Percentiles rank a stretch among this genome's conserved stretches.
These are phyloP conservation scores for Phaonia tiefii DNA, from an alignment of 2,888 invertebrate genomes.

Conservation along the genomic window DNA sequence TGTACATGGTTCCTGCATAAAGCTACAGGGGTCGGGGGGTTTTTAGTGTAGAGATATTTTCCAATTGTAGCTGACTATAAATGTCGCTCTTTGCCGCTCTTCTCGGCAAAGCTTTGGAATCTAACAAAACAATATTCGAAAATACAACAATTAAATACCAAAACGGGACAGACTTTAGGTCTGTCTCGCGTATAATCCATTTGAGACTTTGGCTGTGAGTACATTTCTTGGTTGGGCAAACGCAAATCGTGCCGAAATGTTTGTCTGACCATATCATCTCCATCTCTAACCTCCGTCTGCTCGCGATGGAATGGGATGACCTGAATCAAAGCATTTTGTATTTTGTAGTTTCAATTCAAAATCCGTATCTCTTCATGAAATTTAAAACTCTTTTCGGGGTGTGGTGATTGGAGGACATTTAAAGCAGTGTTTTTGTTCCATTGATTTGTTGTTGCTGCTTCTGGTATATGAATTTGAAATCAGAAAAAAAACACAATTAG, in stretches of 20 bases:
- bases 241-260: slow-evolving; percentile 58
- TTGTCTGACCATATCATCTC: slow-evolving; percentile 56
- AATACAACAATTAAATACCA: slow-evolving; percentile 44
- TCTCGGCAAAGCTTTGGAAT: slow-evolving; percentile 32
- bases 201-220: not conserved
- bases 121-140: slow-evolving; percentile 52
- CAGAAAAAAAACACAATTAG: slow-evolving; percentile 31
- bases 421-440: slow-evolving; percentile 29
- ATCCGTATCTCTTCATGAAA: slow-evolving; percentile 50
- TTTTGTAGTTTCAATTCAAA: not conserved
- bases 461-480: slow-evolving; percentile 44
- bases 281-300: not conserved
- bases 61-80: too few relatives aligned
- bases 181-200: slow-evolving; percentile 37
- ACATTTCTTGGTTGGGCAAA: slow-evolving; percentile 6
- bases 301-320: too few relatives aligned
- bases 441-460: slow-evolving; percentile 4
- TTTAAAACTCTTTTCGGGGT: slow-evolving; percentile 41
- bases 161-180: slow-evolving; percentile 29
- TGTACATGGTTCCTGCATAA: too few relatives aligned
- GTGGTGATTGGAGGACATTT: slow-evolving; percentile 22
- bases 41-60: too few relatives aligned
- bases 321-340: not conserved
- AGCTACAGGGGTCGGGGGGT: too few relatives aligned
- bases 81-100: not conserved